Conservation (phyloP, 2,797 vertebrate genomes). For the Cirrhinus molitorella region DNA sequence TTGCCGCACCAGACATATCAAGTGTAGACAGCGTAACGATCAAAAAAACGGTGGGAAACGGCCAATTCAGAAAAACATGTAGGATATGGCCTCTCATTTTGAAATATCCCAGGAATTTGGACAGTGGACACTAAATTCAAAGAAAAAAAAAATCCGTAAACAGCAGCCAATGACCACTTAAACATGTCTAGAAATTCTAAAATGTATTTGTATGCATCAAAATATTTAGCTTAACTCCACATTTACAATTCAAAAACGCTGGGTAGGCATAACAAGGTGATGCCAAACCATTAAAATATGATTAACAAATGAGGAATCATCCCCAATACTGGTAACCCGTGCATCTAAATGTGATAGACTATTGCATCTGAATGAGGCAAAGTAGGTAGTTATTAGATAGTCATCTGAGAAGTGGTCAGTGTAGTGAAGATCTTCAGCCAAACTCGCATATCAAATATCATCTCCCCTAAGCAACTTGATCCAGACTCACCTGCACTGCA, state of each 20-base stretch:
- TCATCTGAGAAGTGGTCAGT: neutral
- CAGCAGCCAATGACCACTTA: too few species aligned
- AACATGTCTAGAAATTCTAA: neutral
- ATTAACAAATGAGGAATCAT: neutral
- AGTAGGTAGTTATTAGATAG: neutral
- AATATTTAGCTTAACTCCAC: neutral
- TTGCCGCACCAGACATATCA: neutral
- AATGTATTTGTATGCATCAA: neutral
- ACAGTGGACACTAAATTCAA: neutral
- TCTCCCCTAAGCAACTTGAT: slow-evolving; percentile 4
- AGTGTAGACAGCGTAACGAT: neutral
- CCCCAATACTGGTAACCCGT: neutral
- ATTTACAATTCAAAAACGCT: slow-evolving; percentile 21
- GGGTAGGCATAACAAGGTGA: slow-evolving; percentile 15
- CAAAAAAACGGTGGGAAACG: neutral
- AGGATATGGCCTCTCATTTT: neutral
- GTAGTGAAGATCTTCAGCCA: neutral
- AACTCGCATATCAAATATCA: neutral
- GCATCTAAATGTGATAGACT: neutral
- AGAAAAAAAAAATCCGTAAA: neutral
- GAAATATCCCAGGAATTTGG: neutral
- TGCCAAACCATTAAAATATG: neutral
- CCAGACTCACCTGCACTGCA: neutral
- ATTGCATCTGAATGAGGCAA: neutral
- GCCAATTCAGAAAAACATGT: neutral